These are phyloP conservation scores for Yponomeuta malinellus DNA, from an alignment of 2,888 invertebrate genomes.

Conservation along the genomic window DNA sequence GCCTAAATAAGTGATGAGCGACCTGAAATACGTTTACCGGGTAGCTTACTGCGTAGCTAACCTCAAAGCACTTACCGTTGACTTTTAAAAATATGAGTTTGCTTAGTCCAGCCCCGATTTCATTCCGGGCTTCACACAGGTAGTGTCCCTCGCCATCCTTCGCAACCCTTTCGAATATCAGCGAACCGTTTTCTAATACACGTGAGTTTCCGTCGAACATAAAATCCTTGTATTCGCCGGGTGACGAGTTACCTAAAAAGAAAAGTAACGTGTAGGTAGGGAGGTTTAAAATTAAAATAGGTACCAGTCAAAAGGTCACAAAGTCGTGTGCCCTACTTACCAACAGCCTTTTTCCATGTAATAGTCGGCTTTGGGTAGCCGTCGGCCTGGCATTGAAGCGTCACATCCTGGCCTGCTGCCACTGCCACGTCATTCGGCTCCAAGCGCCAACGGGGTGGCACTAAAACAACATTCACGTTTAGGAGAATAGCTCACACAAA, in stretches of 20 bases:
- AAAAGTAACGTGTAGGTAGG: neutral
- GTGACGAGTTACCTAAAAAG: conserved; percentile 34
- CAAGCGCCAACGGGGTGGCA: conserved; percentile 92
- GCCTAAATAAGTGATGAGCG: neutral
- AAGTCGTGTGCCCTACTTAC: conserved; percentile 55
- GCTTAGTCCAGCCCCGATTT: conserved; percentile 92
- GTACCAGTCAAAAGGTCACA: neutral
- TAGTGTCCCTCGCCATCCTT: conserved; percentile 94
- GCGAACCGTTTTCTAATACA: conserved; percentile 87
- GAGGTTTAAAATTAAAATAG: neutral
- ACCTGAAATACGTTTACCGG: neutral
- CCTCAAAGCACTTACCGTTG: conserved; percentile 79
- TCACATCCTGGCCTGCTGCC: conserved; percentile 88
- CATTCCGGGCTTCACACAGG: conserved; percentile 94
- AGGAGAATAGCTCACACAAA: neutral
- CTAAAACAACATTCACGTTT: conserved; percentile 53
- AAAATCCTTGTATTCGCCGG: conserved; percentile 88
- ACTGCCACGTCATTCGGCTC: conserved; percentile 90
- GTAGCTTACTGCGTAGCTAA: neutral
- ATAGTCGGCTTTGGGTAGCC: conserved; percentile 93
- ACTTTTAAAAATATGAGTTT: conserved; percentile 93
- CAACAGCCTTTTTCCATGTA: conserved; percentile 92
- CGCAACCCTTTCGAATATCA: conserved; percentile 87
- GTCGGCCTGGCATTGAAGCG: conserved; percentile 91
- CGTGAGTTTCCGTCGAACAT: conserved; percentile 86